These are phyloP conservation scores for Manduca sexta DNA, from an alignment of 1,140 invertebrate species.

Conservation along the genomic window DNA sequence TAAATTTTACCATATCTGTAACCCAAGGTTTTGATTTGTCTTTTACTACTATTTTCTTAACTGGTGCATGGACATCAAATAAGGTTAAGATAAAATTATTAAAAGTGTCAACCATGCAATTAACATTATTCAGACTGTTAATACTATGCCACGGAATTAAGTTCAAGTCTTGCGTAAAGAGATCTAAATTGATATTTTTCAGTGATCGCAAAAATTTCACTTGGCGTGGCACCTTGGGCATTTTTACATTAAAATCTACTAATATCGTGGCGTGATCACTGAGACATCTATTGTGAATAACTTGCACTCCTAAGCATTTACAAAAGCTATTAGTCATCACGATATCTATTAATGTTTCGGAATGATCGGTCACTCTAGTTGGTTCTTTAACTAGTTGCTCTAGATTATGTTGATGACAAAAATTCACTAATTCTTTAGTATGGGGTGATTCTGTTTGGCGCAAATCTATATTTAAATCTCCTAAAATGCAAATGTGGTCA, in stretches of 20 bases:
- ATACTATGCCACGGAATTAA: not conserved
- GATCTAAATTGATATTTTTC: not conserved
- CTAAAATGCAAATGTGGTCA: slow-evolving; percentile 10
- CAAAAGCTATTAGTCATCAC: not conserved
- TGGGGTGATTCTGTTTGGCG: not conserved
- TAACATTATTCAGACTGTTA: not conserved
- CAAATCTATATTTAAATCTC: slow-evolving; percentile 19
- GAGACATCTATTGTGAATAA: slow-evolving; percentile 3
- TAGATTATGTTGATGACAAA: slow-evolving; percentile 8
- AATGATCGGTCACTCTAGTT: not conserved
- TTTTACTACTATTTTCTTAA: not conserved
- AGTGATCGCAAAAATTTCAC: not conserved
- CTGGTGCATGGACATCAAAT: slow-evolving; percentile 5
- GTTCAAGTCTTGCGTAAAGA: slow-evolving; percentile 5
- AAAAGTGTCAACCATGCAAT: not conserved
- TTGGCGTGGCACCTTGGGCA: not conserved
- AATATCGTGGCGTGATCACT: slow-evolving; percentile 12
- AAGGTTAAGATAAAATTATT: slow-evolving; percentile 1
- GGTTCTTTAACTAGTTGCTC: slow-evolving; percentile 8
- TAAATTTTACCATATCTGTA: slow-evolving; percentile 5
- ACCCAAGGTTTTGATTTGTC: slow-evolving; percentile 3
- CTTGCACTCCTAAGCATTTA: not conserved
- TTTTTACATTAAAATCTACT: slow-evolving; percentile 6
- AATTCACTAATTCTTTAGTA: not conserved
- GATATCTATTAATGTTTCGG: slow-evolving; percentile 1